A percentile compares a stretch with the other conserved stretches of the same genome.
Conservation (phyloP, 1,140 invertebrate genomes). For the Acromyrmex charruanus region DNA sequence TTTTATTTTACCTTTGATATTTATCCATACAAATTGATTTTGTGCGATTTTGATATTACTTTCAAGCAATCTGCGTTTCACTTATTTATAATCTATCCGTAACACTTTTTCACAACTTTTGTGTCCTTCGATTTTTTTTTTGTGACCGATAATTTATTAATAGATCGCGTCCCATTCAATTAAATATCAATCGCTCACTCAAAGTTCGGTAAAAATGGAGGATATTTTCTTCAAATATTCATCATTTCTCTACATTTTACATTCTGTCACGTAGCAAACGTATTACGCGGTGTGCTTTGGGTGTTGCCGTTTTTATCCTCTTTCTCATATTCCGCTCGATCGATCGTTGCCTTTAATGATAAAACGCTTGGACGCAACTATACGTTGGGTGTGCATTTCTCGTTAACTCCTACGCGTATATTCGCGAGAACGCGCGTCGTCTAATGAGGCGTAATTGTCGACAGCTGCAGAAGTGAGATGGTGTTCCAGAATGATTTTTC, state of each 20-base stretch:
- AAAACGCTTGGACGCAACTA: background rate
- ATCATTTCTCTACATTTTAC: constrained; percentile 21
- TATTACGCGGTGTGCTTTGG: background rate
- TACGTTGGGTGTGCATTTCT: constrained; percentile 17
- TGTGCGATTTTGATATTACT: background rate
- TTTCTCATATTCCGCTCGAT: background rate
- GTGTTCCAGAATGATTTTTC: constrained; percentile 51
- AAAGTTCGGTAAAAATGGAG: background rate
- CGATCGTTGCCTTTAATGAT: background rate
- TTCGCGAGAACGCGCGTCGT: background rate
- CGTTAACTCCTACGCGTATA: constrained; percentile 30
- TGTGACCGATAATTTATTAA: constrained; percentile 35
- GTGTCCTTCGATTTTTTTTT: background rate
- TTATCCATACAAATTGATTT: constrained; percentile 1
- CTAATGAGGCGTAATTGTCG: constrained; percentile 58
- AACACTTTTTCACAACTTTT: background rate
- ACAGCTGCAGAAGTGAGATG: constrained; percentile 47
- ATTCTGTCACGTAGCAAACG: background rate
- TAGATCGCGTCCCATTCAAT: background rate
- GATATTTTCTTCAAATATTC: constrained; percentile 29
- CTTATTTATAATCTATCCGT: constrained; percentile 23
- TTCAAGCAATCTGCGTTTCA: constrained; percentile 3
- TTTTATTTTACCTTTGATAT: constrained; percentile 28
- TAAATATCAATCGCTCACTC: constrained; percentile 22
- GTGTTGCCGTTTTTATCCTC: background rate